Evolutionary conservation across 2,888 invertebrate genomes (phyloP).

Genomic region (Desoria tigrina): DNA sequence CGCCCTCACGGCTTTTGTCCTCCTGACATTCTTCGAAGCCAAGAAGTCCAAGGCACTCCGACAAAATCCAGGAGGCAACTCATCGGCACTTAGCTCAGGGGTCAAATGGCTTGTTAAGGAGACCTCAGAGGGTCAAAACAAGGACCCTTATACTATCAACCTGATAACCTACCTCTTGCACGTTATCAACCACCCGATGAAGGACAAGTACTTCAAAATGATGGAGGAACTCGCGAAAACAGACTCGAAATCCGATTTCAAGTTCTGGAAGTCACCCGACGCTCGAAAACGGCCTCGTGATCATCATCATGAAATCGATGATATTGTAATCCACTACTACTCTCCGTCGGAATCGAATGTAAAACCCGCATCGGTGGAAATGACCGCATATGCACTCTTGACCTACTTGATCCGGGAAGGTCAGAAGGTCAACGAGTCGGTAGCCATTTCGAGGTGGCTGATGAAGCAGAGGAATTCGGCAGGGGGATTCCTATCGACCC

Average conservation of each 20-base stretch:
- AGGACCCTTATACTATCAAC: conserved; percentile 69
- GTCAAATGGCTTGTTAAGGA: conserved; percentile 3
- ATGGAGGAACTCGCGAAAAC: not conserved
- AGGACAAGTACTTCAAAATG: conserved; percentile 15
- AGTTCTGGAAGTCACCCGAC: conserved; percentile 13
- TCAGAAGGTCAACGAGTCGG: conserved; percentile 53
- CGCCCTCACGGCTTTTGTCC: conserved; percentile 32
- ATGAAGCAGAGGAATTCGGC: conserved; percentile 68
- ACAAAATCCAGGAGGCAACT: too few relatives aligned
- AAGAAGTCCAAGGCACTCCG: too few relatives aligned
- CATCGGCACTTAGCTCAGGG: not conserved
- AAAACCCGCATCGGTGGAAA: conserved; percentile 63
- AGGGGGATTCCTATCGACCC: conserved; percentile 72
- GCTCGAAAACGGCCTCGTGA: too few relatives aligned
- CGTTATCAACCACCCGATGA: conserved; percentile 67
- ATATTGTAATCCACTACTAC: too few relatives aligned
- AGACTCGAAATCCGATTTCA: not conserved
- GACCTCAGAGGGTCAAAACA: not conserved
- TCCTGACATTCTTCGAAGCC: conserved; percentile 29
- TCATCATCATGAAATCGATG: too few relatives aligned
- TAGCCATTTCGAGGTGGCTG: conserved; percentile 72
- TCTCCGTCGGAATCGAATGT: not conserved
- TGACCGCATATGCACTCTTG: conserved; percentile 83
- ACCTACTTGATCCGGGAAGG: conserved; percentile 61
- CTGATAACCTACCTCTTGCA: conserved; percentile 75